Base-by-base conservation (phyloP, 2,888 invertebrate species). In the Spodoptera picta region DNA sequence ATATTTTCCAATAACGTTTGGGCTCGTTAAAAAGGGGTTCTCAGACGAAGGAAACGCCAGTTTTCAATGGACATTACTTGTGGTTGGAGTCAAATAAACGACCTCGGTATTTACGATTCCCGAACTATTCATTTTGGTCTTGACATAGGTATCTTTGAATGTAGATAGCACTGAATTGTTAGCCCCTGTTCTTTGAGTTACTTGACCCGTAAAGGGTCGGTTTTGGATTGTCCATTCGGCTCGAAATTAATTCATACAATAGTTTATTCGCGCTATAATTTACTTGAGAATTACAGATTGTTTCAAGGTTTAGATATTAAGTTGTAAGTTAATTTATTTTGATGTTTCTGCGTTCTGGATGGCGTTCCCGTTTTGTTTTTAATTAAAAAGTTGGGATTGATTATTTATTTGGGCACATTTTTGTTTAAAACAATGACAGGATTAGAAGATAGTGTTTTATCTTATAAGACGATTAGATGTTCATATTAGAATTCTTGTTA, bases 61-160 rank as follows among this genome's bases (percentile, higher is more conserved):
- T 52, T 59, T 73, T 66, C 71, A 65, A 60, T 66, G 77, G 63
- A 79, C 75, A 74, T 72, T 65, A 72, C 75, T 63, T 67, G 69
- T 60, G 75, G 77, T 69, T 47, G 59, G 51, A 71, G 53, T 57
- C 53, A 50, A 69, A 77, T 75, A 65, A 69, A 77, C 69, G 75
- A 71, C 62, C 65, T 31, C 23, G 44, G 56, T 66, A 69, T 69
- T 65, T 71, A 72, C 72, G 65, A 64, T 63, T 69, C 51, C 45
- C 61, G 43, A 75, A 73, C 65, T 68, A 65, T 65, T 65, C 56
- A 60, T 48, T 66, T 36, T 44, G 49, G 60, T 58, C 44, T 63
- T 55, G 51, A 48, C 12, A 31, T 46, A 41, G 24, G 46, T 12
- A 48, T 14, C 43, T 69, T 19, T 65, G 27, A 57, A 69, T 54